Evolutionary conservation across 1,140 invertebrate genomes (phyloP).

Genomic region (Lordiphosa stackelbergi): DNA sequence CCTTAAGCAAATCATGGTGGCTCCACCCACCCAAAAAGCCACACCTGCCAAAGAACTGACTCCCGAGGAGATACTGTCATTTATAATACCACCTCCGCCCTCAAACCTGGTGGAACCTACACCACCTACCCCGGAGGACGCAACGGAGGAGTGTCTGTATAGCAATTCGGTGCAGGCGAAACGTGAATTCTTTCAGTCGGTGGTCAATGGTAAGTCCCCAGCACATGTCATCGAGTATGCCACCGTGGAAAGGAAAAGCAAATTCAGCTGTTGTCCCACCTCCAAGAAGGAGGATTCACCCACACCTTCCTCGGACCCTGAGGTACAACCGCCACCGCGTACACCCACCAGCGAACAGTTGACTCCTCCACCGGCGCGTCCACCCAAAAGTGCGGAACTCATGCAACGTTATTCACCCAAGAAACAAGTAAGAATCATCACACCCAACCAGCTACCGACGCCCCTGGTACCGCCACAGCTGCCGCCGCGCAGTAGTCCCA

Average conservation of each 20-base stretch:
- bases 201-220: conserved; percentile 43
- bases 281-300: conserved; percentile 74
- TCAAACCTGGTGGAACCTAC: conserved; percentile 74
- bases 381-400: conserved; percentile 80
- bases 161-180: conserved; percentile 69
- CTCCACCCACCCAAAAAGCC: conserved; percentile 84
- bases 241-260: conserved; percentile 82
- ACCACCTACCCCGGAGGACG: not conserved
- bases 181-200: conserved; percentile 61
- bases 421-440: conserved; percentile 56
- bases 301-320: not conserved
- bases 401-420: conserved; percentile 76
- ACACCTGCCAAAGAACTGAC: conserved; percentile 85
- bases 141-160: conserved; percentile 56
- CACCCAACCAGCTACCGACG: conserved; percentile 20
- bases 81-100: conserved; percentile 88
- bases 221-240: conserved; percentile 83
- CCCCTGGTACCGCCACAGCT: conserved; percentile 76
- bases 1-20: conserved; percentile 88
- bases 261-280: conserved; percentile 83
- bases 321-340: conserved; percentile 78
- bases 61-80: conserved; percentile 87
- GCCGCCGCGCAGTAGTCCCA: conserved; percentile 78
- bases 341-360: conserved; percentile 77
- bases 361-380: conserved; percentile 79